phyloP scores from a whole-genome alignment of 2,113 vertebrate genomes.

The Butorides virescens region DNA sequence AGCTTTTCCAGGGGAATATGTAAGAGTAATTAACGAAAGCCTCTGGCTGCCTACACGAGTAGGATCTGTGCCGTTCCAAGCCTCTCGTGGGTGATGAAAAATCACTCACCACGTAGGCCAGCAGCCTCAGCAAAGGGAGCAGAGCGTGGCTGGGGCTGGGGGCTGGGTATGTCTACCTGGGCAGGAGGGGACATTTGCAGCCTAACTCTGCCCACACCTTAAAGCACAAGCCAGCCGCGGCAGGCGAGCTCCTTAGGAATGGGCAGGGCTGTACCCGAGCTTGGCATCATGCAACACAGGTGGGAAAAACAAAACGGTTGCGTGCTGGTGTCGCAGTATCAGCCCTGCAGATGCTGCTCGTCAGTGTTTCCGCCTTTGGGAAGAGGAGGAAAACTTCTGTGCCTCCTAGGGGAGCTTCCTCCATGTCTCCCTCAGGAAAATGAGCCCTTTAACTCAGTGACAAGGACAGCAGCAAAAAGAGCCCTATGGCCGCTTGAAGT shows the following conservation, averaged over 20 bases:
- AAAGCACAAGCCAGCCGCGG: fast-evolving
- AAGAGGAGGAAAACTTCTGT: not conserved
- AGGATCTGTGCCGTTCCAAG: not conserved
- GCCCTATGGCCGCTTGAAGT: not conserved
- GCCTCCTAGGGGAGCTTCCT: not conserved
- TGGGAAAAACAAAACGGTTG: not conserved
- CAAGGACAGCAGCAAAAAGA: not conserved
- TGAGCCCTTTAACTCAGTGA: not conserved
- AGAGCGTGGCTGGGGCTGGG: not conserved
- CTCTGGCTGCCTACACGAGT: not conserved
- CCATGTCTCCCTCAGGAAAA: not conserved
- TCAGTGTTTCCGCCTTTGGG: not conserved
- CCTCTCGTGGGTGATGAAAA: not conserved
- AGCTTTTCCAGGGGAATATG: constrained; percentile 7
- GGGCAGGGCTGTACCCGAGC: fast-evolving
- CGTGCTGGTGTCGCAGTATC: not conserved
- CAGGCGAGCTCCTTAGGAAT: not conserved
- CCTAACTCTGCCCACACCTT: not conserved
- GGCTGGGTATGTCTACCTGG: not conserved
- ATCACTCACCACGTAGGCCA: not conserved
- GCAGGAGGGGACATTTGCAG: not conserved
- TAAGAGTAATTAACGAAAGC: constrained; percentile 29
- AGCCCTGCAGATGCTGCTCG: not conserved
- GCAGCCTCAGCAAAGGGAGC: not conserved
- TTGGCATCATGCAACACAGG: not conserved